Base-by-base conservation (phyloP, 53 echinoderm and acorn worm species). In the Antedon mediterranea region DNA sequence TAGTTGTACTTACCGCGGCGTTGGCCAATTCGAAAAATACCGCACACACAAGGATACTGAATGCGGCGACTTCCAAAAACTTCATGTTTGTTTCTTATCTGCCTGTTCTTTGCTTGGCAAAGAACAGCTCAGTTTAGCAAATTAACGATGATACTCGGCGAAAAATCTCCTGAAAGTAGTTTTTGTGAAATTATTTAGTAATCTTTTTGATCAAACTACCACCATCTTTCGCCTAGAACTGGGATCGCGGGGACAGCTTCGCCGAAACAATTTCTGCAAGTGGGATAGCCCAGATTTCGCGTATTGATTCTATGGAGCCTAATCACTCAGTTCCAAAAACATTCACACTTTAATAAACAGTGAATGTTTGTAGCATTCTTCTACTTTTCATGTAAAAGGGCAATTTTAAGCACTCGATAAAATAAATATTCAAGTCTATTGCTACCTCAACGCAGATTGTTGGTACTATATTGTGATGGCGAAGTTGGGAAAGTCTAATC, bases 1-100 rank as follows among this genome's bases (percentile, higher is more conserved):
- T 37, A 37, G n/a, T 37, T 26, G 57, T 57, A 91, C 91, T 91
- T 76, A 91, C 91, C 91, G 90, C 90, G 32, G 87, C 91, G 34
- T 83, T 74, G 5, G 81, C 78, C 80, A 80, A 91, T 29, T 91
- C 77, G 6, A 88, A 78, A 79, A 91, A 30, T 28, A 86, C 80
- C 34, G 83, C 80, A 71, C 85, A 88, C 71, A 91, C 81, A 37
- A 91, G 78, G 71, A 88, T 82, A 72, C 88, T 86, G 74, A 88
- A 80, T 76, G 86, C 83, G 31, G 86, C 78, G 78, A 87, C 86
- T 86, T 91, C 82, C 83, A 88, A 75, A 84, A 88, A 84, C 78
- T 91, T 91, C 91, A 91, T 91, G 71, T 85, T 87, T 78, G 23
- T 57, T 8, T 8, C n/a, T 57, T 13, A 57, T 57, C 57, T 57